These are phyloP conservation scores for Tragelaphus scriptus DNA, from an alignment of 2,113 vertebrate species.

Conservation along the genomic window DNA sequence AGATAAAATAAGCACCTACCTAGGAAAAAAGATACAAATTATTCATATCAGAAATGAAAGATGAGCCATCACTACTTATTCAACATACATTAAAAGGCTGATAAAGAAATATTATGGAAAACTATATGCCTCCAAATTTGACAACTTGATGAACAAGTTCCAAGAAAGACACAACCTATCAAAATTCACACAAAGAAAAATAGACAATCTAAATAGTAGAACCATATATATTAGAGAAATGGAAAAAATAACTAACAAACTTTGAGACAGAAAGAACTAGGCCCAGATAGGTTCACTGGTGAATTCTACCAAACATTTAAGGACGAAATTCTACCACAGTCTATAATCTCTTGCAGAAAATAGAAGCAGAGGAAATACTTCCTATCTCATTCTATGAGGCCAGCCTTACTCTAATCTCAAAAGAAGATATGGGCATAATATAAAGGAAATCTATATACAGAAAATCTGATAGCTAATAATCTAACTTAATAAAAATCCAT, in stretches of 20 bases:
- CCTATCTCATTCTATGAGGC: not conserved
- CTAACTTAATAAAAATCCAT: not conserved
- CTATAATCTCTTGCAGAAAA: not conserved
- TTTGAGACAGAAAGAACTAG: not conserved
- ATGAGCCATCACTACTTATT: not conserved
- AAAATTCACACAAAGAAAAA: not conserved
- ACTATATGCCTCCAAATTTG: not conserved
- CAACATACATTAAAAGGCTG: not conserved
- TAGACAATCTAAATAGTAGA: not conserved
- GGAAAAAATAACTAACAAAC: not conserved
- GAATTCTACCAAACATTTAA: not conserved
- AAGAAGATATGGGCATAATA: not conserved
- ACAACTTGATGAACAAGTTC: not conserved
- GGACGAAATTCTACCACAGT: not conserved
- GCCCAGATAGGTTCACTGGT: not conserved
- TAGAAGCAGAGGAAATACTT: not conserved
- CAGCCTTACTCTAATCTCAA: not conserved
- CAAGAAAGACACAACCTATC: not conserved
- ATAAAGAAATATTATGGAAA: not conserved
- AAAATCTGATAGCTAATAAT: not conserved
- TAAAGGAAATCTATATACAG: not conserved
- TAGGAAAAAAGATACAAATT: not conserved
- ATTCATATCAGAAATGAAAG: not conserved
- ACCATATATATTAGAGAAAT: not conserved
- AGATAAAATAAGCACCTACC: not conserved